Percentiles rank a stretch among this genome's conserved stretches.
These are phyloP conservation scores for Octopus bimaculoides DNA, from an alignment of 1,140 invertebrate genomes.

Conservation along the genomic window DNA sequence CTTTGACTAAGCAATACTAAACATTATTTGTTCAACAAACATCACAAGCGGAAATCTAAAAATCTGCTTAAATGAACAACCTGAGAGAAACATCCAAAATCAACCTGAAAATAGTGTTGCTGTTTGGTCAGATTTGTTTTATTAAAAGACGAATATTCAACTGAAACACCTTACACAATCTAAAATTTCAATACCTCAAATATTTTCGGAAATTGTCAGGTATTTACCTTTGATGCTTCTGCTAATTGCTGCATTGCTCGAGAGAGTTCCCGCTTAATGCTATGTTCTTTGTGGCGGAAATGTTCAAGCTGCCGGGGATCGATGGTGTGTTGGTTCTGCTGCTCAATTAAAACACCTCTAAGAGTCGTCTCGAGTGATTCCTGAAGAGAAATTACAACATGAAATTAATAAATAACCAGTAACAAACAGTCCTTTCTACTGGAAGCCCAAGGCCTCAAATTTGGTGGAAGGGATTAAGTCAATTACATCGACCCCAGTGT, in stretches of 20 bases:
- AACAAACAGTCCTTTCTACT: too few species aligned
- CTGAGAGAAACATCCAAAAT: background rate
- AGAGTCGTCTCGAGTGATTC: constrained; percentile 76
- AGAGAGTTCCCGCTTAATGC: constrained; percentile 78
- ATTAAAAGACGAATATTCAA: too few species aligned
- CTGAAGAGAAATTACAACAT: constrained; percentile 53
- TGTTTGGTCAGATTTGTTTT: background rate
- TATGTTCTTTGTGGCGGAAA: constrained; percentile 70
- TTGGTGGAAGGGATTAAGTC: too few species aligned
- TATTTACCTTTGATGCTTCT: constrained; percentile 80
- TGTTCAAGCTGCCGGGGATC: constrained; percentile 67
- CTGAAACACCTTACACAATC: too few species aligned
- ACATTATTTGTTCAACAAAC: background rate
- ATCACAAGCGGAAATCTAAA: background rate
- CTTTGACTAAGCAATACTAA: too few species aligned
- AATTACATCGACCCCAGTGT: too few species aligned
- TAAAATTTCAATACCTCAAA: too few species aligned
- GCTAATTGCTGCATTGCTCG: constrained; percentile 79
- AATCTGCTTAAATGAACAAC: background rate
- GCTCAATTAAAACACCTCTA: constrained; percentile 66
- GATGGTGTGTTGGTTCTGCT: constrained; percentile 64
- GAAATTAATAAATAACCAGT: too few species aligned
- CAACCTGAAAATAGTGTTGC: too few species aligned
- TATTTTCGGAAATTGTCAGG: too few species aligned
- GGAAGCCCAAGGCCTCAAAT: too few species aligned